Evolutionary conservation across 2,113 vertebrate species (phyloP), one percentile per base, ranked within the genome.

Genomic region (Falcunculus frontatus): DNA sequence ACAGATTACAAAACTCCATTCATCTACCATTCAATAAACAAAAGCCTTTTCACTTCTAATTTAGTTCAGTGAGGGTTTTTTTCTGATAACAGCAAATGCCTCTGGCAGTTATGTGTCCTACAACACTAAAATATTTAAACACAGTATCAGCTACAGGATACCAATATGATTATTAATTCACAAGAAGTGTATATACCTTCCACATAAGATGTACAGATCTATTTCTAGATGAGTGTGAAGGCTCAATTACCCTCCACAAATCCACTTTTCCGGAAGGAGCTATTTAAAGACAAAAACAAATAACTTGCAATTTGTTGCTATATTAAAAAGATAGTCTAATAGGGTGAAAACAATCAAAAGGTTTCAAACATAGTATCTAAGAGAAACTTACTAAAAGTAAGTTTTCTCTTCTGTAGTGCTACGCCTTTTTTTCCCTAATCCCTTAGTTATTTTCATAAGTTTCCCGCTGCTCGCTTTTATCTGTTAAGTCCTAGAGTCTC

Each of bases 181-280:
- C 11, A 50, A 46, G 62, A 63, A 35, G 4, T 15, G 1, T 33
- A n/a, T n/a, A 57, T 97, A 98, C 98, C 98, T 98, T 98, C 98
- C 98, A 98, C 30, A 97, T 92, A 76, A 98, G 94, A 73, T 81
- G 78, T 60, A 98, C 96, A 32, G 10, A 35, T 93, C 98, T 97
- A 29, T 7, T 92, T 81, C 90, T 87, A 56, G 93, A 33, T 16
- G 39, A 44, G 3, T 19, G n/a, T 42, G 89, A 59, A 41, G 94
- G 73, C 30, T 89, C 79, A 93, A 98, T 96, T 60, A 97, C 84
- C 78, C 98, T 96, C 98, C 98, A 98, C 21, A 98, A 94, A 72
- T 98, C 97, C 87, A 97, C 85, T 87, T 93, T 95, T 86, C 60
- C 94, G 52, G 84, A 90, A 76, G 97, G 96, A 80, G 89, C 97